phyloP scores from a whole-genome alignment of 2,888 invertebrate species.

The Erynnis tages region DNA sequence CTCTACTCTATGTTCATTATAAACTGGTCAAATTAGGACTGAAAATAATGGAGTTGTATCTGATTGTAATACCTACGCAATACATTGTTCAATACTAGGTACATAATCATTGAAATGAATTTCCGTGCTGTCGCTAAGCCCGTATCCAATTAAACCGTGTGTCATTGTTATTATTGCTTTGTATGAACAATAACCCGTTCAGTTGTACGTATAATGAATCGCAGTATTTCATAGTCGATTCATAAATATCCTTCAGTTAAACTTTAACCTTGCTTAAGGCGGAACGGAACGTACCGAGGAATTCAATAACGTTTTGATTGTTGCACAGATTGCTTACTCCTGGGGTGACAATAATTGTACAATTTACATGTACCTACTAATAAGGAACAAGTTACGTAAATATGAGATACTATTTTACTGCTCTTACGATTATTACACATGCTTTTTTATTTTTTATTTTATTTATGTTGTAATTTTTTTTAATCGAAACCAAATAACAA shows the following conservation, averaged over 20 bases:
- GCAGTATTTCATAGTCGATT: slow-evolving; percentile 18
- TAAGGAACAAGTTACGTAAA: no score
- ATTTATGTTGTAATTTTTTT: no score
- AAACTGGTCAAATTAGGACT: no score
- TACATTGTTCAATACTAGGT: neutral
- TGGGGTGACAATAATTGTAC: slow-evolving; percentile 5
- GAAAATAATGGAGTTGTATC: no score
- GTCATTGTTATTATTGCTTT: slow-evolving; percentile 17
- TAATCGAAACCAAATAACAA: no score
- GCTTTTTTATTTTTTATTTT: no score
- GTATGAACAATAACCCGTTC: slow-evolving; percentile 14
- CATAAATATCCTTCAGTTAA: slow-evolving; percentile 38
- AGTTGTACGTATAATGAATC: slow-evolving; percentile 7
- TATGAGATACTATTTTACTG: no score
- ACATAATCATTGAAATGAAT: slow-evolving; percentile 2
- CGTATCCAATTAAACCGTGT: slow-evolving; percentile 17
- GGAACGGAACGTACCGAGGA: slow-evolving; percentile 31
- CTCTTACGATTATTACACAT: no score
- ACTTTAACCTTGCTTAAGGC: slow-evolving; percentile 49
- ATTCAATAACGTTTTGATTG: slow-evolving; percentile 56
- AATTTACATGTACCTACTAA: no score
- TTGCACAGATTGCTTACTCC: slow-evolving; percentile 43
- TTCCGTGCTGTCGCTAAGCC: slow-evolving; percentile 7
- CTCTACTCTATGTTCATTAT: no score
- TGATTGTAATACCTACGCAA: no score